Evolutionary conservation across 1,140 invertebrate genomes (phyloP).

Genomic region (Drosophila dunni): DNA sequence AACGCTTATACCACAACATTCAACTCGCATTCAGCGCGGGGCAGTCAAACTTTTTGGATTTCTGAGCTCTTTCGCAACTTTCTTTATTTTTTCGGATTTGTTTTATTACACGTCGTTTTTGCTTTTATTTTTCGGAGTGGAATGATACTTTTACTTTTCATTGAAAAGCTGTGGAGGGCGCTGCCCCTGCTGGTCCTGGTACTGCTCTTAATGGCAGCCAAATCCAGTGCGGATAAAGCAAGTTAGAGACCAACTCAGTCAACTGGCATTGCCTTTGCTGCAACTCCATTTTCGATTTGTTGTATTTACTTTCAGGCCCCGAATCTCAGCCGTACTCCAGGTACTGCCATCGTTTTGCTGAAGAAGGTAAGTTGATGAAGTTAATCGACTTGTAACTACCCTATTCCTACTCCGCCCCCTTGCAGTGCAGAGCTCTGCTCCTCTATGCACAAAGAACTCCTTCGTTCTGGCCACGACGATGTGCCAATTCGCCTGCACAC

Average conservation of each 20-base stretch:
- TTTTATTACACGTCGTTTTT: not conserved
- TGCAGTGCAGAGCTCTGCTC: not conserved
- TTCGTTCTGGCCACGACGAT: not conserved
- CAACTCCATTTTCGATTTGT: not conserved
- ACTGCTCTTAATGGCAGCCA: not conserved
- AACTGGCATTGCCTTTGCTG: not conserved
- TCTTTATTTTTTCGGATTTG: not conserved
- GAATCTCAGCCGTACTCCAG: conserved; percentile 6
- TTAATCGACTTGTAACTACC: too few species aligned
- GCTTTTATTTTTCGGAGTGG: conserved; percentile 28
- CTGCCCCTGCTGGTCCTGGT: conserved; percentile 12
- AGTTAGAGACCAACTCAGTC: conserved; percentile 9
- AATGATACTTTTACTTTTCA: conserved; percentile 71
- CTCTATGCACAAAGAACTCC: not conserved
- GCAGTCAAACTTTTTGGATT: conserved; percentile 54
- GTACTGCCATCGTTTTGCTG: conserved; percentile 13
- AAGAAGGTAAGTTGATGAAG: conserved; percentile 8
- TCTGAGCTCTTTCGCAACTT: conserved; percentile 23
- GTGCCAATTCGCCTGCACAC: conserved; percentile 11
- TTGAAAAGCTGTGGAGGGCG: conserved; percentile 22
- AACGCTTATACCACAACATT: conserved; percentile 16
- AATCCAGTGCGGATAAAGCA: conserved; percentile 1
- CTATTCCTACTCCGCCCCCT: not conserved
- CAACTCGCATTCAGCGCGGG: conserved; percentile 25
- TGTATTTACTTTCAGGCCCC: conserved; percentile 40